Conservation (phyloP, 2,113 vertebrate species). For the Esox niger region DNA sequence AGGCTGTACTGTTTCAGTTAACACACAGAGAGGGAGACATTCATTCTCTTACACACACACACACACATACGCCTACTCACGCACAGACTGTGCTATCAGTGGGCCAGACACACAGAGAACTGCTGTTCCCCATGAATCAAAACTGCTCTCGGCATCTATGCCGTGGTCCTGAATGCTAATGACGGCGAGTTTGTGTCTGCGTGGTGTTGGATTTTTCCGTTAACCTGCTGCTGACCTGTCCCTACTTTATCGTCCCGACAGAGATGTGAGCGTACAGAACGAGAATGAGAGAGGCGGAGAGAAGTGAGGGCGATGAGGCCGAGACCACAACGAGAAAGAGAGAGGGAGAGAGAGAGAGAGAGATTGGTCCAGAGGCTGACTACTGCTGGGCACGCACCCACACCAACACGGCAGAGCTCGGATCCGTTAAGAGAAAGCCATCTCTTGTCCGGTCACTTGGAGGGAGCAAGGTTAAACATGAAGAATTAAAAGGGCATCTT, state of each 20-base stretch:
- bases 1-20: slow-evolving; percentile 47
- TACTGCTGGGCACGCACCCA: slow-evolving; percentile 31
- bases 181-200: background rate
- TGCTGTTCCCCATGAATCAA: slow-evolving; percentile 46
- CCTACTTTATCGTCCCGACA: slow-evolving; percentile 56
- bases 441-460: slow-evolving; percentile 30
- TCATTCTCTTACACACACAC: background rate
- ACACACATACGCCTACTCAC: slow-evolving; percentile 1
- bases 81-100: slow-evolving; percentile 39
- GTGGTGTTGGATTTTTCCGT: background rate
- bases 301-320: no score
- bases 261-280: slow-evolving; percentile 67
- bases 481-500: slow-evolving; percentile 54
- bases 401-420: slow-evolving; percentile 24
- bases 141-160: slow-evolving; percentile 39
- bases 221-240: slow-evolving; percentile 31
- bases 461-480: slow-evolving; percentile 49
- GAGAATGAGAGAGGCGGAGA: background rate
- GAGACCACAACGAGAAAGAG: background rate
- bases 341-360: no score
- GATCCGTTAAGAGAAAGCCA: slow-evolving; percentile 36
- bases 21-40: slow-evolving; percentile 21
- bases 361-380: slow-evolving; percentile 1
- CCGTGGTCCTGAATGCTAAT: slow-evolving; percentile 32
- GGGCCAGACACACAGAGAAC: slow-evolving; percentile 37